Percentiles rank a stretch among this genome's conserved stretches.
These are phyloP conservation scores for Climacteris rufus DNA, from an alignment of 2,113 vertebrate genomes.

Conservation along the genomic window DNA sequence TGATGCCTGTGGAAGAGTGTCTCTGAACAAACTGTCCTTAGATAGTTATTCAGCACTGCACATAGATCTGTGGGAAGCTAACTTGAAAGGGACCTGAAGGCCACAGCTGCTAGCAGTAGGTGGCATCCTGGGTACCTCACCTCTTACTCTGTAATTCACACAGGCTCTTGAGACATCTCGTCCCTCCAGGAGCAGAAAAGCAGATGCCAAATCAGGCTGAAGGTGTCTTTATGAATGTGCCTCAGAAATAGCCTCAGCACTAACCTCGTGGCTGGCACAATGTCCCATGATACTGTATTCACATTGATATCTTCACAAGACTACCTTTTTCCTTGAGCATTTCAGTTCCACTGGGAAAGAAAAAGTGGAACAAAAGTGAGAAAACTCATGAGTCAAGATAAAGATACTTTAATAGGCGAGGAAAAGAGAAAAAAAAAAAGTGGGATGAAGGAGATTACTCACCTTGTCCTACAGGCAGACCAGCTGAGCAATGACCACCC, in stretches of 20 bases:
- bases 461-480: not conserved
- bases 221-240: not conserved
- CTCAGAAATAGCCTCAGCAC: not conserved
- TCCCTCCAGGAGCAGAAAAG: not conserved
- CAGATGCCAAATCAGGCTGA: not conserved
- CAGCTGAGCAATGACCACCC: not conserved
- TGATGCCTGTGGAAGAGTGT: not conserved
- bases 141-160: not conserved
- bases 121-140: not conserved
- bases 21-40: not conserved
- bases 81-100: not conserved
- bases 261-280: not conserved
- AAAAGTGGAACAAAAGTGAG: not conserved
- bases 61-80: not conserved
- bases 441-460: not conserved
- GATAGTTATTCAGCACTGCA: not conserved
- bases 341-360: not conserved
- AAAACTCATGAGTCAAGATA: not conserved
- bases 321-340: not conserved
- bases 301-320: not conserved
- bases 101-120: not conserved
- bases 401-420: not conserved
- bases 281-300: not conserved
- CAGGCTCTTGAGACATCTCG: not conserved
- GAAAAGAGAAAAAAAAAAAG: not conserved